A percentile compares a stretch with the other conserved stretches of the same genome.
These are phyloP conservation scores for Dipodomys stephensi DNA, from an alignment of 2,113 vertebrate genomes.

Conservation along the genomic window DNA sequence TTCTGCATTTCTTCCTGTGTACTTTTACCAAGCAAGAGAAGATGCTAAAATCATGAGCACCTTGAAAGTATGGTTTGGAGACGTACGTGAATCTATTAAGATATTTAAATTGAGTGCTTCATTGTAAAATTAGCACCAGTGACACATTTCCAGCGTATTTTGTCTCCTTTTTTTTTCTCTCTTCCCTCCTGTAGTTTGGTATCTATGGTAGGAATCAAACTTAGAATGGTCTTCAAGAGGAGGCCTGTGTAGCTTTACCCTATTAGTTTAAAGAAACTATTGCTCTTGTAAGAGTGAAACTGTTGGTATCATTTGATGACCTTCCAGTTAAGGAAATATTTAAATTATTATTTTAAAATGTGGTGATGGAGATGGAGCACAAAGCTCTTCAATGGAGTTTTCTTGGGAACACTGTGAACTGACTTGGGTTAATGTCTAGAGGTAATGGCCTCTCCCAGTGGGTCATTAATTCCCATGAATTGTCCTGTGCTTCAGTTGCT, in stretches of 20 bases:
- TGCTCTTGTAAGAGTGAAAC: not conserved
- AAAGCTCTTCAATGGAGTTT: conserved; percentile 62
- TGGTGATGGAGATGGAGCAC: conserved; percentile 36
- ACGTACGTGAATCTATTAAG: not conserved
- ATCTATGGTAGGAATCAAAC: not conserved
- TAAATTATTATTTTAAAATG: conserved; percentile 58
- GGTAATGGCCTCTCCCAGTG: conserved; percentile 73
- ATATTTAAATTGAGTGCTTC: not conserved
- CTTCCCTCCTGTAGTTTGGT: not conserved
- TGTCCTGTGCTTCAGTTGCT: conserved; percentile 61
- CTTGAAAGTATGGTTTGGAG: not conserved
- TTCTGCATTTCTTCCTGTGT: not conserved
- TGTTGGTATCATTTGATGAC: conserved; percentile 21
- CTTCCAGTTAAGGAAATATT: conserved; percentile 28
- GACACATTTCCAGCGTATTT: not conserved
- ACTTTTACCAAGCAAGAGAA: not conserved
- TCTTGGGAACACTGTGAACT: conserved; percentile 66
- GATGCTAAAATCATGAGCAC: not conserved
- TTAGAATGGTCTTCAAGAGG: conserved; percentile 18
- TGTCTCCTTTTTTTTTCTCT: not conserved
- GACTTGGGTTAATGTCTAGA: conserved; percentile 66
- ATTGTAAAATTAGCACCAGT: not conserved
- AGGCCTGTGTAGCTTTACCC: not conserved
- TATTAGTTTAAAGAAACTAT: conserved; percentile 20
- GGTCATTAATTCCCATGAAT: conserved; percentile 79